Conservation (phyloP, 1,140 invertebrate genomes). For the Achatina immaculata region DNA sequence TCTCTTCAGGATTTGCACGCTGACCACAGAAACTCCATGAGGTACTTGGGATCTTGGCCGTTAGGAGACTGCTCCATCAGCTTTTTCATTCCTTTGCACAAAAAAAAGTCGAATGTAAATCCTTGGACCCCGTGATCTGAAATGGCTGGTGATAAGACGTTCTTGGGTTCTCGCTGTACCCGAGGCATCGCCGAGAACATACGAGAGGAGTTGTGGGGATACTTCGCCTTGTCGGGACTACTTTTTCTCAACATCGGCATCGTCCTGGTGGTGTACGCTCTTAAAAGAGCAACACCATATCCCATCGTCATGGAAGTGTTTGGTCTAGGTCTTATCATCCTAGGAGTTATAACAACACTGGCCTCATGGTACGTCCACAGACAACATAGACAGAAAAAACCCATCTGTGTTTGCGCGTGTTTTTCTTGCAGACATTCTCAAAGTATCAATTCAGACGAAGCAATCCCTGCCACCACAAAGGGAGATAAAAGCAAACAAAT, state of each 20-base stretch:
- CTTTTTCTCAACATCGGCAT: conserved; percentile 10
- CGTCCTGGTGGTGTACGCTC: conserved; percentile 20
- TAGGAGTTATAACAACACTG: conserved; percentile 23
- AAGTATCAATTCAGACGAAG: too few relatives aligned
- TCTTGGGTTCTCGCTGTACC: conserved; percentile 5
- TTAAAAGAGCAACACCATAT: conserved; percentile 7
- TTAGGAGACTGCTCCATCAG: too few relatives aligned
- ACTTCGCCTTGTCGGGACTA: conserved; percentile 18
- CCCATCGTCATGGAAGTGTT: background rate
- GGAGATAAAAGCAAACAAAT: too few relatives aligned
- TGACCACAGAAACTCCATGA: too few relatives aligned
- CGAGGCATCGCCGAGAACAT: conserved; percentile 13
- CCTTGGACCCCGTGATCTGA: too few relatives aligned
- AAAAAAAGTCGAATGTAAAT: too few relatives aligned
- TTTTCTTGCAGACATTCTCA: background rate
- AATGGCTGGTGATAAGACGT: too few relatives aligned
- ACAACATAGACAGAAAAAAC: conserved; percentile 4
- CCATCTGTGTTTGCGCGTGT: background rate
- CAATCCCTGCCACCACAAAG: too few relatives aligned
- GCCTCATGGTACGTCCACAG: conserved; percentile 27
- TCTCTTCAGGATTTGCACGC: too few relatives aligned
- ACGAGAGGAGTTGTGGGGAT: conserved; percentile 16
- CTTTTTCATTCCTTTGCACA: too few relatives aligned
- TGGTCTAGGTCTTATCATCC: conserved; percentile 2
- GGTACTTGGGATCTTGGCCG: too few relatives aligned